These are phyloP conservation scores for Gastrophryne carolinensis DNA, from an alignment of 2,797 vertebrate species.

Conservation along the genomic window DNA sequence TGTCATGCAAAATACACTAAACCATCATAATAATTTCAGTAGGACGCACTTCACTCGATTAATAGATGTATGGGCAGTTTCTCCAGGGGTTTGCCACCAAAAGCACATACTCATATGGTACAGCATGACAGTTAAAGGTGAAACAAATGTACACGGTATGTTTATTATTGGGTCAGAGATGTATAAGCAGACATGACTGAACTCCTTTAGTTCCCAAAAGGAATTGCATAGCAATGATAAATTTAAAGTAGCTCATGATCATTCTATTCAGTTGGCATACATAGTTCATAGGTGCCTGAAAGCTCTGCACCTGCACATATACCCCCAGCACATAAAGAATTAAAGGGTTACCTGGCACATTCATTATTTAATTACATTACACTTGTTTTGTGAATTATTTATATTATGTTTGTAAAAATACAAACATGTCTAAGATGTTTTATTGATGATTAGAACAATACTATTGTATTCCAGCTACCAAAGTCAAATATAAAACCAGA, in stretches of 20 bases:
- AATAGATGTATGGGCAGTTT: not conserved
- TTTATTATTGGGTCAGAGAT: constrained; percentile 33
- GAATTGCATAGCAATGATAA: constrained; percentile 11
- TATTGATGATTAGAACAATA: no score
- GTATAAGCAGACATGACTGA: constrained; percentile 31
- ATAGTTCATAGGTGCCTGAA: constrained; percentile 2
- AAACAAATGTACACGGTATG: constrained; percentile 24
- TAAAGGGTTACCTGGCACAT: not conserved
- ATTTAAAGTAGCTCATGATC: constrained; percentile 27
- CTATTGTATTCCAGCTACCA: no score
- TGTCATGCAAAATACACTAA: not conserved
- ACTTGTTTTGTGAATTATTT: not conserved
- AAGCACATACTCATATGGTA: constrained; percentile 5
- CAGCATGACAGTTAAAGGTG: constrained; percentile 34
- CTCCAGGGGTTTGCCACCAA: no score
- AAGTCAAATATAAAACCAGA: no score
- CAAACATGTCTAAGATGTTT: no score
- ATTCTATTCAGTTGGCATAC: constrained; percentile 20
- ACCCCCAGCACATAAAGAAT: not conserved
- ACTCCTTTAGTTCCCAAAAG: constrained; percentile 45
- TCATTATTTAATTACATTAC: not conserved
- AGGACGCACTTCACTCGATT: not conserved
- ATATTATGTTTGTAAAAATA: no score
- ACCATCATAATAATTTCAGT: not conserved
- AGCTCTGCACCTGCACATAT: not conserved